Evolutionary conservation across 2,113 vertebrate species (phyloP).

Genomic region (Sterna hirundo): DNA sequence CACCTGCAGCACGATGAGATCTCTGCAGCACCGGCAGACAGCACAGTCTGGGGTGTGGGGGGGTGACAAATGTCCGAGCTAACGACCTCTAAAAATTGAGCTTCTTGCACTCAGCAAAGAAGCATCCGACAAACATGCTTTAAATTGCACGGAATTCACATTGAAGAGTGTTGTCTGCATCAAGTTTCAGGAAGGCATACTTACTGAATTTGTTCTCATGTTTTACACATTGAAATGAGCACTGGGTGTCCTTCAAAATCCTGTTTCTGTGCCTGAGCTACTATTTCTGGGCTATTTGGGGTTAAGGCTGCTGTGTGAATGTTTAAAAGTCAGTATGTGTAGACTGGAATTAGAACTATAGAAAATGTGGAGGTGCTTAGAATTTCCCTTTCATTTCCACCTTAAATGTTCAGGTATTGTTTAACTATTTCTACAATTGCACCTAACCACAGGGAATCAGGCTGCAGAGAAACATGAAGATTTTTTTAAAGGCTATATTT

Average conservation of each 20-base stretch:
- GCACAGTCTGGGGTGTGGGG: not conserved
- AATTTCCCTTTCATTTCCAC: not conserved
- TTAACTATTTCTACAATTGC: not conserved
- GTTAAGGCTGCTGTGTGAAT: not conserved
- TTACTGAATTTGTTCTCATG: not conserved
- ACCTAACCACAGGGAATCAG: not conserved
- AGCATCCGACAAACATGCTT: not conserved
- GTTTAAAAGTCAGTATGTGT: not conserved
- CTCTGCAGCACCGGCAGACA: not conserved
- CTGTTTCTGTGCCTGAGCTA: not conserved
- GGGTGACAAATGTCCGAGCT: not conserved
- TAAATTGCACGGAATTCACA: not conserved
- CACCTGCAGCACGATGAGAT: not conserved
- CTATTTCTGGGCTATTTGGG: not conserved
- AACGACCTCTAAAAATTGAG: rapidly evolving
- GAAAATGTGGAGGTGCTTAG: not conserved
- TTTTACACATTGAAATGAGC: not conserved
- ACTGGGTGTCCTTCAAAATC: not conserved
- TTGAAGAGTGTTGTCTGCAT: not conserved
- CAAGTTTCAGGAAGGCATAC: not conserved
- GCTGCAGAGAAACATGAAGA: not conserved
- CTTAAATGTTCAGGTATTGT: not conserved
- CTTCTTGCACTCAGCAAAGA: not conserved
- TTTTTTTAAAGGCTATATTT: not conserved
- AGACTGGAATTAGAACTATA: not conserved